A percentile compares a stretch with the other conserved stretches of the same genome.
Evolutionary conservation across 2,797 vertebrate species (phyloP).

Genomic region (Sebastolobus altivelis): DNA sequence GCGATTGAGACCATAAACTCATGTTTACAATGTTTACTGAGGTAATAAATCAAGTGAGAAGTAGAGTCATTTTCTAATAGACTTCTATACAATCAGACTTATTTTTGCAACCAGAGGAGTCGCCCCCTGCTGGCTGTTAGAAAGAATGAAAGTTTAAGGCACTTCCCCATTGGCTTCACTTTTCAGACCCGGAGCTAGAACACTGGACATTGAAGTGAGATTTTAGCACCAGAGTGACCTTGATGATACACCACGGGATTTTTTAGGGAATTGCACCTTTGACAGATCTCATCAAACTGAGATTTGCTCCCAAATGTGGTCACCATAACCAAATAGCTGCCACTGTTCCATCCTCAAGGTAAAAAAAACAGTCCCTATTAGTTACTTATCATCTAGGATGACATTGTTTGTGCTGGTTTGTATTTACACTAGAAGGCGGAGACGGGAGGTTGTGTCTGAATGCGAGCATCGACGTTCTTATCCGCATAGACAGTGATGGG

Average conservation of each 20-base stretch:
- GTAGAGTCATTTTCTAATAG: no score
- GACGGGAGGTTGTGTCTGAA: conserved; percentile 2
- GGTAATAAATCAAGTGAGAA: no score
- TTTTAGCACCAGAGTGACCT: neutral
- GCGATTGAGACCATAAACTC: no score
- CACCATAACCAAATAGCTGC: neutral
- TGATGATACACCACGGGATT: neutral
- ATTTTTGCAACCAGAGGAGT: no score
- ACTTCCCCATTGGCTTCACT: no score
- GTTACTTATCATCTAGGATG: neutral
- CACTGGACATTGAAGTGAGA: neutral
- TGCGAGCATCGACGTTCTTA: conserved; percentile 36
- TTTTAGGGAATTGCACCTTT: neutral
- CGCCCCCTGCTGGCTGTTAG: no score
- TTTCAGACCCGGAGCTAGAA: no score
- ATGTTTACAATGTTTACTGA: no score
- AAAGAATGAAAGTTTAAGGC: no score
- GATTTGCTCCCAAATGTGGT: neutral
- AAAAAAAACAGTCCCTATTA: neutral
- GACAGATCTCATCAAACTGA: neutral
- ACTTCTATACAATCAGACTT: no score
- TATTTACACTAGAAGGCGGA: conserved; percentile 24
- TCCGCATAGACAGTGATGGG: conserved; percentile 59
- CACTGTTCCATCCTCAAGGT: neutral
- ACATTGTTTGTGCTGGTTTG: conserved; percentile 14